These are phyloP conservation scores for Parauchenoglanis ngamensis DNA, from an alignment of 2,797 vertebrate species.

Conservation along the genomic window DNA sequence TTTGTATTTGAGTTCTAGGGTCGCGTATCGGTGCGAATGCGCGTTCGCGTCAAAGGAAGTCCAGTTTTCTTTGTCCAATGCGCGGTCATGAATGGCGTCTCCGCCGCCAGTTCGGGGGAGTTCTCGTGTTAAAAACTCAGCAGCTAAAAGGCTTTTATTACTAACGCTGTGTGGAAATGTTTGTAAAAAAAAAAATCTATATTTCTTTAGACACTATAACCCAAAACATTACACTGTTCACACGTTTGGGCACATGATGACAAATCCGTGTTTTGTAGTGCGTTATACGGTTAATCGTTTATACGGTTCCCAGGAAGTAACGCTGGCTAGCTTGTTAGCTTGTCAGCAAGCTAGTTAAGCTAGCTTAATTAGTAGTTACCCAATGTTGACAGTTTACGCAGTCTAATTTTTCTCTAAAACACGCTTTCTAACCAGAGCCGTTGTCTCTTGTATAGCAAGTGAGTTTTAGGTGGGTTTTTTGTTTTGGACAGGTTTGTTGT, in stretches of 20 bases:
- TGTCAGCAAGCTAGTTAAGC: background rate
- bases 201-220: background rate
- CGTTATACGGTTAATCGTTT: background rate
- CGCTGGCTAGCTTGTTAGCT: background rate
- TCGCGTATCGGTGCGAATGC: constrained; percentile 67
- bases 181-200: background rate
- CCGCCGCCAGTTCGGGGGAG: background rate
- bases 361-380: background rate
- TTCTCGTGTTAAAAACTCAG: background rate
- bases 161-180: background rate
- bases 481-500: background rate
- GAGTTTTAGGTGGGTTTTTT: background rate
- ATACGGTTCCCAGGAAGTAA: background rate
- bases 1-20: background rate
- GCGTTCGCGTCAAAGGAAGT: constrained; percentile 64
- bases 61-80: constrained; percentile 76
- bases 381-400: no score
- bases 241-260: background rate
- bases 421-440: background rate
- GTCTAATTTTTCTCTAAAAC: background rate
- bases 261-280: background rate
- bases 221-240: background rate
- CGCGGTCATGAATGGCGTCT: constrained; percentile 57
- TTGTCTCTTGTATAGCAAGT: no score
- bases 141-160: no score